phyloP scores from a whole-genome alignment of 1,140 invertebrate species.

The Caerostris extrusa region DNA sequence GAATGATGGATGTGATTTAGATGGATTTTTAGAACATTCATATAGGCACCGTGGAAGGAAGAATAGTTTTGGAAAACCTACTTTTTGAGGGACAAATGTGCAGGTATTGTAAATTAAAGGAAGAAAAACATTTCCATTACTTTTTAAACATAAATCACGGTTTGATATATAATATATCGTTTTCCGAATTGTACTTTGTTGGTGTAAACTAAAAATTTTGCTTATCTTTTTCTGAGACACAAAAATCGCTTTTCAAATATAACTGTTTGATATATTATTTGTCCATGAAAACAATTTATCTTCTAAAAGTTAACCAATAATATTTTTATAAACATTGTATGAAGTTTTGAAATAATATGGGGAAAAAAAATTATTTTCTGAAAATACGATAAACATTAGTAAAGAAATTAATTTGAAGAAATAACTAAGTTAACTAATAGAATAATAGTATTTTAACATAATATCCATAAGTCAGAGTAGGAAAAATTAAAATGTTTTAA shows the following conservation, averaged over 20 bases:
- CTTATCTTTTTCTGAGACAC: neutral
- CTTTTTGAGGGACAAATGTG: neutral
- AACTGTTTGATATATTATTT: neutral
- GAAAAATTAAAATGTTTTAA: too few relatives aligned
- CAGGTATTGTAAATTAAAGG: too few relatives aligned
- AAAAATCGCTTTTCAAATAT: neutral
- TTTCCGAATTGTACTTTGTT: neutral
- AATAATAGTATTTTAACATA: too few relatives aligned
- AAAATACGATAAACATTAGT: too few relatives aligned
- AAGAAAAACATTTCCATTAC: too few relatives aligned
- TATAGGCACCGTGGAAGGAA: neutral
- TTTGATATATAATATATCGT: conserved; percentile 22
- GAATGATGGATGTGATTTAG: conserved; percentile 2
- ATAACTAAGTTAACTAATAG: too few relatives aligned
- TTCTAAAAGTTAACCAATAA: too few relatives aligned
- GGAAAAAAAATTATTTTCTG: too few relatives aligned
- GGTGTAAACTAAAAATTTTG: neutral
- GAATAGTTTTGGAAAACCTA: neutral
- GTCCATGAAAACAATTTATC: neutral
- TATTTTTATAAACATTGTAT: too few relatives aligned
- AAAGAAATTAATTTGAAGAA: too few relatives aligned
- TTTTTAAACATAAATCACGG: neutral
- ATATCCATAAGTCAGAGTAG: too few relatives aligned
- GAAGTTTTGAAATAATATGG: too few relatives aligned
- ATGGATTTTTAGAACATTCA: conserved; percentile 14